A percentile compares a stretch with the other conserved stretches of the same genome.
These are phyloP conservation scores for Muscidifurax raptorellus DNA, from an alignment of 1,140 invertebrate species.

Conservation along the genomic window DNA sequence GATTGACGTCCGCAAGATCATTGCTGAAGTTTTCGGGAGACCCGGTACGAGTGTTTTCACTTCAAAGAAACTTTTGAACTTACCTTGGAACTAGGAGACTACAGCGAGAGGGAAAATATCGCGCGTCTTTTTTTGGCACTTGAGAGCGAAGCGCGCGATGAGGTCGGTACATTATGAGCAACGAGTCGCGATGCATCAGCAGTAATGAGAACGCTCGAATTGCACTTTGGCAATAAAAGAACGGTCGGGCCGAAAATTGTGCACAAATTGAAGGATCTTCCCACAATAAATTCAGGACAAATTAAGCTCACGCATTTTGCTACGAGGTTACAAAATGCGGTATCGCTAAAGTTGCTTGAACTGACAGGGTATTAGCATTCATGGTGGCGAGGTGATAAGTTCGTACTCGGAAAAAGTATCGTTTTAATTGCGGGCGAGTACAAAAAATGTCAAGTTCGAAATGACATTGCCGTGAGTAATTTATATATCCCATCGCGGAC, in stretches of 20 bases:
- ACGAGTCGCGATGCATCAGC: background rate
- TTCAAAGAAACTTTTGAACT: conserved; percentile 18
- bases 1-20: background rate
- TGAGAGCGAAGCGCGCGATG: background rate
- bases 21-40: conserved; percentile 3
- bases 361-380: no score
- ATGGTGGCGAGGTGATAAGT: background rate
- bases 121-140: no score
- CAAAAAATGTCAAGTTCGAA: background rate
- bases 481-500: background rate
- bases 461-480: background rate
- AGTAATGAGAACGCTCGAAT: background rate
- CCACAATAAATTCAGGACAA: background rate
- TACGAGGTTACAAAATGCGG: no score
- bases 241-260: background rate
- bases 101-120: conserved; percentile 4
- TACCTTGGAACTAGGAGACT: background rate
- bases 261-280: conserved; percentile 2
- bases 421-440: background rate
- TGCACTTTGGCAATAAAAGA: conserved; percentile 18
- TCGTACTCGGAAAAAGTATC: background rate
- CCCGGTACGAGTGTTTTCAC: conserved; percentile 5
- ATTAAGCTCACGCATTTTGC: no score
- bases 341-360: no score
- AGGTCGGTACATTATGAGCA: background rate